Conservation (phyloP, 2,113 vertebrate genomes). For the Kryptolebias marmoratus region DNA sequence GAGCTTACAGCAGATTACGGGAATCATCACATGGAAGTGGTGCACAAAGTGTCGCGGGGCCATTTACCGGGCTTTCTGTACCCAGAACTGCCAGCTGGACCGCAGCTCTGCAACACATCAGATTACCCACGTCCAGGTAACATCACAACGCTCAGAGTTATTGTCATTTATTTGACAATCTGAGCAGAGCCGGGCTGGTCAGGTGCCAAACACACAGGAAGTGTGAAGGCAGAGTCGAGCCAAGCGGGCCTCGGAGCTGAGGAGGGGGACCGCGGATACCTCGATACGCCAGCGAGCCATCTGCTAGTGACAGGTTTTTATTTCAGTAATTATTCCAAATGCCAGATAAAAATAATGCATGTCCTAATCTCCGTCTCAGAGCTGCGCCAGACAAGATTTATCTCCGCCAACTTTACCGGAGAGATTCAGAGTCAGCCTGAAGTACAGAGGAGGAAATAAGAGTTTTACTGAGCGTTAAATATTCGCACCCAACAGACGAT, state of each 20-base stretch:
- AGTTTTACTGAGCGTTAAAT: neutral
- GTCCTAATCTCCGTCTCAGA: constrained; percentile 5
- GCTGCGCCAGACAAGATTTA: constrained; percentile 1
- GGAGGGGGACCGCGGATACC: constrained; percentile 9
- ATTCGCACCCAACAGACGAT: no score
- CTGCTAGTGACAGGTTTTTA: constrained; percentile 31
- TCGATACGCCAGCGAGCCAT: constrained; percentile 32
- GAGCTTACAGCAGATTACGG: constrained; percentile 56
- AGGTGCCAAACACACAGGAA: constrained; percentile 32
- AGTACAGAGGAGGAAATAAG: neutral
- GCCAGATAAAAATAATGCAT: constrained; percentile 17
- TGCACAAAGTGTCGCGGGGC: constrained; percentile 37
- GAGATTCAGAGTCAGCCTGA: neutral
- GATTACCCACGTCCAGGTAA: constrained; percentile 15
- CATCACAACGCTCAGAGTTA: constrained; percentile 3
- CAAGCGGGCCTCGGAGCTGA: constrained; percentile 36
- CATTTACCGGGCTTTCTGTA: constrained; percentile 40
- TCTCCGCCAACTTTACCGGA: neutral
- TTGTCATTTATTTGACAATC: neutral
- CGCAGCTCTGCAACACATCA: constrained; percentile 27
- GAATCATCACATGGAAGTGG: constrained; percentile 33
- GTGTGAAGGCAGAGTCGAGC: constrained; percentile 21
- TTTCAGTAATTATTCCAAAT: constrained; percentile 25
- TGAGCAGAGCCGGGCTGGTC: constrained; percentile 43
- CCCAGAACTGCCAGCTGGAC: constrained; percentile 48